These are phyloP conservation scores for Diplodus sargus DNA, from an alignment of 2,797 vertebrate genomes.

Conservation along the genomic window DNA sequence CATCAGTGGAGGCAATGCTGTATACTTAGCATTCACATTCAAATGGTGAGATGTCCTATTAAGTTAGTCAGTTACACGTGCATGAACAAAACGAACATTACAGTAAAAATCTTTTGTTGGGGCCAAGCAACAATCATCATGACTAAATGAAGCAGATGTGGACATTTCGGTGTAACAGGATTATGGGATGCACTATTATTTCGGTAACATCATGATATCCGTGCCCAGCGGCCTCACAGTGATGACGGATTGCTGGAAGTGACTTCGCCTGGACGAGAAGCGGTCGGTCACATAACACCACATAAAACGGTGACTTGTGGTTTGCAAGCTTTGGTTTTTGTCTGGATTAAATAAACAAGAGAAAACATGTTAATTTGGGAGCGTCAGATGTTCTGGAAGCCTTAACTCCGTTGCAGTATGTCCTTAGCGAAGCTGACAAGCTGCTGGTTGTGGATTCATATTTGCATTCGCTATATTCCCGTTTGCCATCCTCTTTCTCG, in stretches of 20 bases:
- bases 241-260: neutral
- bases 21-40: neutral
- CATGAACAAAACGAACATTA: neutral
- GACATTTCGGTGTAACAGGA: no score
- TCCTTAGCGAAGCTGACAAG: neutral
- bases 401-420: neutral
- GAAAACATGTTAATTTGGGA: neutral
- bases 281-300: neutral
- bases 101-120: neutral
- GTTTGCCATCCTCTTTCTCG: conserved; percentile 5
- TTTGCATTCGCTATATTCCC: neutral
- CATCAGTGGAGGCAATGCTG: neutral
- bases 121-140: neutral
- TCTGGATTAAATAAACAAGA: neutral
- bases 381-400: neutral
- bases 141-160: neutral
- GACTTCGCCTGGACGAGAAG: neutral
- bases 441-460: neutral
- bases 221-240: neutral
- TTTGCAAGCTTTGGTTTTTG: neutral
- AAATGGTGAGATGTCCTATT: neutral
- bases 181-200: neutral
- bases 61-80: no score
- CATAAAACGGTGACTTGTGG: neutral
- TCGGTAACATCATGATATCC: neutral